Evolutionary conservation across 2,888 invertebrate species (phyloP), one percentile per base, ranked within the genome.

Genomic region (Tribolium freemani): DNA sequence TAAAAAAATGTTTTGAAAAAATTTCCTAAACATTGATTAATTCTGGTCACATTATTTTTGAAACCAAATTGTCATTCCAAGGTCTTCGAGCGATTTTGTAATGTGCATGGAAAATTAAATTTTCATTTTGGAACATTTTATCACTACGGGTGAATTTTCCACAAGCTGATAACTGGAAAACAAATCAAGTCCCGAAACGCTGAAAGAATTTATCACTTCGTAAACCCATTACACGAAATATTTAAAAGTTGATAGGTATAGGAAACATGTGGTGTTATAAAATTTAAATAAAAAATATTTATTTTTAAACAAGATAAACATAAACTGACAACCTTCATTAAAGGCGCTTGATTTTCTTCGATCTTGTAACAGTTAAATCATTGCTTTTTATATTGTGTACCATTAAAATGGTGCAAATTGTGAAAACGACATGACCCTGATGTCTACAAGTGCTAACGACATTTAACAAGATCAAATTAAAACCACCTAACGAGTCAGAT

Each of bases 401-500:
- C 66, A 48, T 60, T 60, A 60, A 26, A 58, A 45, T 58, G 44
- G 53, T 54, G 26, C 46, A 66, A 54, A 46, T 61, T 45, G 54
- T 58, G 66, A 60, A 60, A 60, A 60, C 60, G 66, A 38, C 31
- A 8, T 54, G 54, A 56, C 54, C 56, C 56, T 26, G 54, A 48
- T 10, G 48, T 44, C 54, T 56, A 46, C 64, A 13, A 38, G 66
- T 56, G 68, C 68, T 68, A 68, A 68, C 44, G 57, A 68, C 68
- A 68, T 48, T 58, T 68, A 68, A 68, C 30, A 68, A 58, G 68
- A 57, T 58, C 38, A 50, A 57, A 50, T 68, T 68, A 50, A 38
- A 45, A 38, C 45, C 56, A 10, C 31, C 46, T 26, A 67, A 58
- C 10, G 48, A 46, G 67, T 67, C 57, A 46, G 44, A 66, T 48